phyloP scores from a whole-genome alignment of 37 sponge, comb jelly and placozoan genomes.

The Aplysina aerophoba region DNA sequence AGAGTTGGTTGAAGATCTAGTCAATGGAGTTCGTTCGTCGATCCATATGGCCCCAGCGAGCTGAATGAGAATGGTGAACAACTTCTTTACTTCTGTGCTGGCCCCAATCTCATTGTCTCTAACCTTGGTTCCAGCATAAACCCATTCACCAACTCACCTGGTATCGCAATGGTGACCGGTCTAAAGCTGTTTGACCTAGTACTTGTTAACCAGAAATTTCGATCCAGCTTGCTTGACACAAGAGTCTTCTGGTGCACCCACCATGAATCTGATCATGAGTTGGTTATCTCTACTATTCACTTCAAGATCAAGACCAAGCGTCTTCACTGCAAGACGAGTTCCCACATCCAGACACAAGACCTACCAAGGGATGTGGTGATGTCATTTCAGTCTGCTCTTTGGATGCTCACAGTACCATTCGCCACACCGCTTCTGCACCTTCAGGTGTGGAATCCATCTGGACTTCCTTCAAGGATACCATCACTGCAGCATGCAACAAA shows the following conservation, averaged over 20 bases:
- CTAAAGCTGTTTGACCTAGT: conserved; percentile 25
- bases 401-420: conserved; percentile 20
- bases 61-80: conserved; percentile 34
- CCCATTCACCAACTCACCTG: conserved; percentile 30
- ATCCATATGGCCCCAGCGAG: conserved; percentile 19
- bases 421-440: not conserved
- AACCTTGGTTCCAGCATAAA: conserved; percentile 28
- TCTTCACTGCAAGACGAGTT: not conserved
- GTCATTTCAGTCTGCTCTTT: conserved; percentile 20
- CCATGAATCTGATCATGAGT: conserved; percentile 18
- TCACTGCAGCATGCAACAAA: conserved; percentile 15
- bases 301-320: conserved; percentile 31
- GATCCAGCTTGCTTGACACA: conserved; percentile 22
- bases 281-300: conserved; percentile 6
- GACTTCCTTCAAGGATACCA: conserved; percentile 24
- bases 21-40: conserved; percentile 23
- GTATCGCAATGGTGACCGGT: conserved; percentile 31
- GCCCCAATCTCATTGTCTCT: conserved; percentile 13
- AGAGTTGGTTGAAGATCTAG: conserved; percentile 20
- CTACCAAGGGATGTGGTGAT: conserved; percentile 15
- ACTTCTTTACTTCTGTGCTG: conserved; percentile 33
- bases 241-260: conserved; percentile 26
- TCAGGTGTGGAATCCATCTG: conserved; percentile 31
- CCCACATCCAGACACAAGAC: conserved; percentile 28
- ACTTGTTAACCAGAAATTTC: conserved; percentile 26